Percentiles rank a stretch among this genome's conserved stretches.
phyloP scores from a whole-genome alignment of 2,113 vertebrate genomes.

The Propithecus coquereli region DNA sequence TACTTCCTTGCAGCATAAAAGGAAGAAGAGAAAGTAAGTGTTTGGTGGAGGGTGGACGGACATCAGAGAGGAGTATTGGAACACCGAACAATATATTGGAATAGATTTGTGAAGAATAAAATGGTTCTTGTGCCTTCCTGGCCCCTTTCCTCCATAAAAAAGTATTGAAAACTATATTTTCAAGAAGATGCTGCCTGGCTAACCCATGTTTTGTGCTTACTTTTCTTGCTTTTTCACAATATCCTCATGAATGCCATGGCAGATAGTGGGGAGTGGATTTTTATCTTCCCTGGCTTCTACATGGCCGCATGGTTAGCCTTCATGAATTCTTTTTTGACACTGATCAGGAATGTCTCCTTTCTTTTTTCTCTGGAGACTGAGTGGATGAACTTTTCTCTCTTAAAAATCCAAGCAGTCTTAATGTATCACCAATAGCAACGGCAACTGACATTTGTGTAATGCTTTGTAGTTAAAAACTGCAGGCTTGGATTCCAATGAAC shows the following conservation, averaged over 20 bases:
- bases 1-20: background rate
- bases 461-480: background rate
- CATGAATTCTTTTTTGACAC: background rate
- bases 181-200: background rate
- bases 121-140: no score
- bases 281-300: background rate
- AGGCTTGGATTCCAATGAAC: background rate
- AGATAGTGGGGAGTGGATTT: background rate
- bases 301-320: background rate
- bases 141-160: no score
- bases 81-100: background rate
- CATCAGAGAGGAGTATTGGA: background rate
- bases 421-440: background rate
- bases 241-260: background rate
- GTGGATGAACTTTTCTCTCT: background rate
- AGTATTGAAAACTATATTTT: no score
- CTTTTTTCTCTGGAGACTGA: background rate
- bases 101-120: background rate
- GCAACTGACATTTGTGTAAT: background rate
- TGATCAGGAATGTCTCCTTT: background rate
- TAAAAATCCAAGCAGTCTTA: background rate
- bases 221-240: accelerated
- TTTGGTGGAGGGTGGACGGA: background rate
- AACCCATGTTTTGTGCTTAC: accelerated
- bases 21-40: background rate